Percentiles rank a stretch among this genome's conserved stretches.
phyloP scores from a whole-genome alignment of 2,113 vertebrate species.

The Acrocephalus kingi region DNA sequence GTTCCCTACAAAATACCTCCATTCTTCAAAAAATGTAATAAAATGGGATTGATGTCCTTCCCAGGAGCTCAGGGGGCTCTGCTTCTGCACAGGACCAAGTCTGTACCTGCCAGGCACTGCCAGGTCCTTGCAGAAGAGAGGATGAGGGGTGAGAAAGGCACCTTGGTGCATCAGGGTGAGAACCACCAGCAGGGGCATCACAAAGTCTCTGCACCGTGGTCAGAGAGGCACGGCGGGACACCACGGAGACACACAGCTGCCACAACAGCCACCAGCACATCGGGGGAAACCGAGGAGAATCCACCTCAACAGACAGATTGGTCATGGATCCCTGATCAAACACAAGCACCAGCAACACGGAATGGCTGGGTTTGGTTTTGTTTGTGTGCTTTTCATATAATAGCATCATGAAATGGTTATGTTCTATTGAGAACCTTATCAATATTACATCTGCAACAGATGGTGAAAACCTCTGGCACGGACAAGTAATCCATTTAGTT shows the following conservation, averaged over 20 bases:
- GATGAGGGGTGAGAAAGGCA: background rate
- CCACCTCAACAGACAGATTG: background rate
- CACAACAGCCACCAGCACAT: background rate
- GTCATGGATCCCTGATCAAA: background rate
- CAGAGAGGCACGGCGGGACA: background rate
- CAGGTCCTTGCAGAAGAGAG: background rate
- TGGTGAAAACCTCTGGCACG: background rate
- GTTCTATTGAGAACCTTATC: background rate
- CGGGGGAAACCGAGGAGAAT: background rate
- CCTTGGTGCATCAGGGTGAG: fast-evolving
- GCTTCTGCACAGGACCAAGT: background rate
- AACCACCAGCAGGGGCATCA: background rate
- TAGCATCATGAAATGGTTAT: background rate
- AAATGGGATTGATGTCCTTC: background rate
- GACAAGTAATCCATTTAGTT: background rate
- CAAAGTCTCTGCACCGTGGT: fast-evolving
- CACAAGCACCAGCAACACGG: background rate
- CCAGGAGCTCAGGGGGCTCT: background rate
- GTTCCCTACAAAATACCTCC: background rate
- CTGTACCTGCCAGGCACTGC: background rate
- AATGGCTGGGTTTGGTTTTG: background rate
- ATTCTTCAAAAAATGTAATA: background rate
- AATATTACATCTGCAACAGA: background rate
- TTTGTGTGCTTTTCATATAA: background rate
- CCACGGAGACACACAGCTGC: fast-evolving